phyloP scores from a whole-genome alignment of 2,888 invertebrate species.

The Drosophila cyrtoloma region DNA sequence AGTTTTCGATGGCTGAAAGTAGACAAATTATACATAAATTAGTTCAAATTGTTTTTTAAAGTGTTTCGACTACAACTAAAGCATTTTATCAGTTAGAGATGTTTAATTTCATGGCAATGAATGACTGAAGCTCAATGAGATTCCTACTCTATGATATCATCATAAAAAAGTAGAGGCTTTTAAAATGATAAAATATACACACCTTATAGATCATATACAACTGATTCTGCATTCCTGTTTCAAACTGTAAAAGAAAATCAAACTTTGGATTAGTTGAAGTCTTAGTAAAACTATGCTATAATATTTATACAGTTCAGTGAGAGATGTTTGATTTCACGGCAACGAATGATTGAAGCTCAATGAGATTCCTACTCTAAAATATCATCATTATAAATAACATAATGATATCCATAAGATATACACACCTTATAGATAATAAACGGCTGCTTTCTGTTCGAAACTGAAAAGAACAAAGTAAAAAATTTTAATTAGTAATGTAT shows the following conservation, averaged over 20 bases:
- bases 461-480: slow-evolving; percentile 11
- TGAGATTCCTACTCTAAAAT: slow-evolving; percentile 78
- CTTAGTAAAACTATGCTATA: neutral
- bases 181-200: neutral
- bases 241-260: neutral
- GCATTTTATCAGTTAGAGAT: slow-evolving; percentile 1
- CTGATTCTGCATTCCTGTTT: neutral
- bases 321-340: slow-evolving; percentile 71
- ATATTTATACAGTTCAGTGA: slow-evolving; percentile 48
- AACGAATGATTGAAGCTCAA: slow-evolving; percentile 78
- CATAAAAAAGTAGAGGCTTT: neutral
- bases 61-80: too few relatives aligned
- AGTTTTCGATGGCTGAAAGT: slow-evolving; percentile 12
- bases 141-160: slow-evolving; percentile 2
- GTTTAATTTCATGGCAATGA: slow-evolving; percentile 5
- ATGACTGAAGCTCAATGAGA: slow-evolving; percentile 18
- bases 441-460: neutral
- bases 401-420: neutral
- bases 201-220: neutral
- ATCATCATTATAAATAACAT: slow-evolving; percentile 53
- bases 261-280: neutral
- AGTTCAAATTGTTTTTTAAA: neutral
- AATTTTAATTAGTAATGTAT: slow-evolving; percentile 9
- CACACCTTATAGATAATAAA: slow-evolving; percentile 28
- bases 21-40: slow-evolving; percentile 2